phyloP scores from a whole-genome alignment of 1,140 invertebrate genomes.

The Gerris buenoi region DNA sequence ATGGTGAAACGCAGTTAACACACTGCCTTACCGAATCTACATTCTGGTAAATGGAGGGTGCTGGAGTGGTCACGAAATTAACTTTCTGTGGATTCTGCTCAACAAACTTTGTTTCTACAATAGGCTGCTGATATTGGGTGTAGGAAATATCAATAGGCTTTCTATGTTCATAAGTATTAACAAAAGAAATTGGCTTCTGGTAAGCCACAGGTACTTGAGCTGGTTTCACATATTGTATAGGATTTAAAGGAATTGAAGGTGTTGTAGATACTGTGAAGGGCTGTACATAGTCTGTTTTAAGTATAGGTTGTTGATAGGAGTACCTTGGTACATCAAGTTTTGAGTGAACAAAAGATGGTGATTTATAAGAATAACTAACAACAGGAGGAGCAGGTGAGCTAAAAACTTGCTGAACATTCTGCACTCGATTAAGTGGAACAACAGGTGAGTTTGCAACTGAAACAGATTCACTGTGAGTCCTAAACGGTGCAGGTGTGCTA shows the following conservation, averaged over 20 bases:
- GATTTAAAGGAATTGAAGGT: conserved; percentile 16
- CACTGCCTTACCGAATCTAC: background rate
- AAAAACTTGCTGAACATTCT: conserved; percentile 10
- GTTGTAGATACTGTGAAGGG: conserved; percentile 14
- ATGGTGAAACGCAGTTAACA: background rate
- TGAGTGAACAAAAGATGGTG: background rate
- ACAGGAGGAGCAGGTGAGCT: conserved; percentile 13
- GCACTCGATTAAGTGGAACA: conserved; percentile 17
- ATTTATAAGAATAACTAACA: conserved; percentile 10
- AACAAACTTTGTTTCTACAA: background rate
- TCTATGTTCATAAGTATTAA: background rate
- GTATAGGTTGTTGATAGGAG: conserved; percentile 14
- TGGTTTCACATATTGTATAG: conserved; percentile 15
- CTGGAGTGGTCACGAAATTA: conserved; percentile 4
- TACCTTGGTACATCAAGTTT: conserved; percentile 4
- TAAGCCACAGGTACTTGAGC: conserved; percentile 5
- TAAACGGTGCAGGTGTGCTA: conserved; percentile 8
- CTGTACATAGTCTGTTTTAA: background rate
- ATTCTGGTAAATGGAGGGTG: background rate
- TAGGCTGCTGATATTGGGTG: background rate
- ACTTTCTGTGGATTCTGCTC: no score
- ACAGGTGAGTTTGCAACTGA: conserved; percentile 12
- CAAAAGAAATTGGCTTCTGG: background rate
- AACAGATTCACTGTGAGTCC: background rate
- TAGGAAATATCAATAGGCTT: no score